Evolutionary conservation across 2,888 invertebrate genomes (phyloP).

Genomic region (Tenthredo scrophulariae): DNA sequence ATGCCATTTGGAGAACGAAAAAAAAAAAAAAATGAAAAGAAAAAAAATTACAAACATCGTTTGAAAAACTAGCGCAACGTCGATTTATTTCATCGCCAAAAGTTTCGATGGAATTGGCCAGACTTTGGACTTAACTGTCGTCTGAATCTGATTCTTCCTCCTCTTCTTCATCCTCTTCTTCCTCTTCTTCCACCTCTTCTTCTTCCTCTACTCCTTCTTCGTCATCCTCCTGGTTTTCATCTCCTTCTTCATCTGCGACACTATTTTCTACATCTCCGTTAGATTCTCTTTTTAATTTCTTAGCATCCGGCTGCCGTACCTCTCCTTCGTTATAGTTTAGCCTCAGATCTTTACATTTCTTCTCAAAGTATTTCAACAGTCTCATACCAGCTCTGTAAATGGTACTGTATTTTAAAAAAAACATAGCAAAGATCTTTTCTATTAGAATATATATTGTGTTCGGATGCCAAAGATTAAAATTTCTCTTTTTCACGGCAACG

Average conservation of each 20-base stretch:
- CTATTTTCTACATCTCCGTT: conserved; percentile 58
- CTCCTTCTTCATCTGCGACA: conserved; percentile 65
- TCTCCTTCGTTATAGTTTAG: conserved; percentile 78
- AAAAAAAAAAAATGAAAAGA: neutral
- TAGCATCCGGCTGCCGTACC: conserved; percentile 76
- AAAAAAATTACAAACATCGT: neutral
- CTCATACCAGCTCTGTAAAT: conserved; percentile 86
- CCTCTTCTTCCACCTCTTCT: conserved; percentile 53
- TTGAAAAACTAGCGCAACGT: neutral
- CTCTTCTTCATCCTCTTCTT: conserved; percentile 48
- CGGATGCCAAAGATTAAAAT: conserved; percentile 76
- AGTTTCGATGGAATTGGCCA: neutral
- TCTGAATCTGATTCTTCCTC: conserved; percentile 54
- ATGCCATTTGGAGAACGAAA: neutral
- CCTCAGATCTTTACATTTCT: conserved; percentile 85
- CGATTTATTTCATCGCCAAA: neutral
- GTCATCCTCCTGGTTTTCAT: conserved; percentile 57
- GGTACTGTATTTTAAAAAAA: conserved; percentile 67
- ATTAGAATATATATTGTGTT: conserved; percentile 63
- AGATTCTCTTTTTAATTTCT: conserved; percentile 67
- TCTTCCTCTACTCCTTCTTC: conserved; percentile 57
- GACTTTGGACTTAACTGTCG: conserved; percentile 40
- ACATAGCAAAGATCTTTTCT: conserved; percentile 39
- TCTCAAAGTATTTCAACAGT: conserved; percentile 86
- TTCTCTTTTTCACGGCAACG: neutral